Evolutionary conservation across 2,113 vertebrate species (phyloP).

Genomic region (Perca schrenkii): DNA sequence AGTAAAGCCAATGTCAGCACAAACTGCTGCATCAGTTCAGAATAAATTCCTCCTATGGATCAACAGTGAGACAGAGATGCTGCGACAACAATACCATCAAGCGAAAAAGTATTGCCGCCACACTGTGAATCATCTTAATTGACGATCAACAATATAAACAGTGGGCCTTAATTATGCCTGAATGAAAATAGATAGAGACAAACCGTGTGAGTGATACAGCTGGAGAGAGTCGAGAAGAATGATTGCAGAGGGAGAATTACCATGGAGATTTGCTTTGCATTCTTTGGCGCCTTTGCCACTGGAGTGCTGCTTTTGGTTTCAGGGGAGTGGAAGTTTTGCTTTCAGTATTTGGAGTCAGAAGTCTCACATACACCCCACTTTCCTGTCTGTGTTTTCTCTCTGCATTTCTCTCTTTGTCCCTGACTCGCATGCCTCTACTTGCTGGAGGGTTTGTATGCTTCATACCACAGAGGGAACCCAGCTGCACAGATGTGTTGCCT

Average conservation of each 20-base stretch:
- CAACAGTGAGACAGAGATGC: constrained; percentile 45
- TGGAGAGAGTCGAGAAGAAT: constrained; percentile 46
- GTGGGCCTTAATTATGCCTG: constrained; percentile 69
- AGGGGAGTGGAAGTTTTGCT: constrained; percentile 50
- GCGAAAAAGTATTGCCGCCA: constrained; percentile 39
- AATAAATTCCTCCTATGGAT: constrained; percentile 57
- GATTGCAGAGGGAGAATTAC: constrained; percentile 42
- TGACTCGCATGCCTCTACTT: constrained; percentile 39
- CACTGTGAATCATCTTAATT: constrained; percentile 75
- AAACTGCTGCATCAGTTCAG: constrained; percentile 42
- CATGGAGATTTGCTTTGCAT: constrained; percentile 36
- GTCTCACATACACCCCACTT: constrained; percentile 19
- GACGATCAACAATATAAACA: constrained; percentile 70
- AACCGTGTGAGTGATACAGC: constrained; percentile 34
- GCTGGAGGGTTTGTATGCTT: constrained; percentile 49
- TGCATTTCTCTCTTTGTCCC: constrained; percentile 39
- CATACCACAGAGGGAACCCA: constrained; percentile 61
- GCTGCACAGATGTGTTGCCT: constrained; percentile 78
- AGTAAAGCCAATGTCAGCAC: constrained; percentile 55
- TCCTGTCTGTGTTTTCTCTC: constrained; percentile 33
- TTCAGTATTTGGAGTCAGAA: constrained; percentile 45
- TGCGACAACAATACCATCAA: constrained; percentile 53
- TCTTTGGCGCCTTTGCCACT: constrained; percentile 4
- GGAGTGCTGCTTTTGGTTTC: constrained; percentile 47
- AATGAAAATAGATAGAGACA: constrained; percentile 62